Evolutionary conservation across 2,113 vertebrate species (phyloP).

Genomic region (Hystrix brachyura): DNA sequence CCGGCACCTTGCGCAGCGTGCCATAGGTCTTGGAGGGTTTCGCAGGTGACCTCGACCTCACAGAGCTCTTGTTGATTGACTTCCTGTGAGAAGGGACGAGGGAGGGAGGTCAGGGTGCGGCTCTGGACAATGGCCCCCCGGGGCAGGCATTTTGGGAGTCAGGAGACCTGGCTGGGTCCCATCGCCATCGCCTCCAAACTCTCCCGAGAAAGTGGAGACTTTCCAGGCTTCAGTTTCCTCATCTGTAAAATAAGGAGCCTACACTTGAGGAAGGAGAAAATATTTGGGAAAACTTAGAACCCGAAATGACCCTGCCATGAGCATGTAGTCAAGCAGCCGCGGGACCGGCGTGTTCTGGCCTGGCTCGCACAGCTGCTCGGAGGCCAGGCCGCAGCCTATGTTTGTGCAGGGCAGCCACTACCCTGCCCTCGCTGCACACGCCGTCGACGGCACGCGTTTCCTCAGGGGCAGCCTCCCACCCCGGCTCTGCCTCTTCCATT

Average conservation of each 20-base stretch:
- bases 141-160: background rate
- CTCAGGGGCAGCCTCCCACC: background rate
- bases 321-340: background rate
- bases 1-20: conserved; percentile 87
- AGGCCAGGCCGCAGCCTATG: background rate
- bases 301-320: background rate
- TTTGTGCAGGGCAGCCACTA: no score
- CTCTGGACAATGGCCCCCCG: accelerated
- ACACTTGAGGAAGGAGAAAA: background rate
- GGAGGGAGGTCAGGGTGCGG: background rate
- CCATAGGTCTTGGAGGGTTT: conserved; percentile 90
- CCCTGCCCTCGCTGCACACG: background rate
- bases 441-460: accelerated
- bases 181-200: background rate
- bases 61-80: conserved; percentile 88
- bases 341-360: accelerated
- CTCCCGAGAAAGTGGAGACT: background rate
- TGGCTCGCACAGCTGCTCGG: background rate
- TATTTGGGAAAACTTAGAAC: background rate
- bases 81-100: conserved; percentile 82
- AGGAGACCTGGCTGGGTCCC: background rate
- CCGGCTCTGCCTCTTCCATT: background rate
- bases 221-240: conserved; percentile 8
- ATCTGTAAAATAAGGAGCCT: background rate
- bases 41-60: conserved; percentile 89